A percentile compares a stretch with the other conserved stretches of the same genome.
Conservation (phyloP, 2,797 vertebrate species). For the Eidolon dupreanum region DNA sequence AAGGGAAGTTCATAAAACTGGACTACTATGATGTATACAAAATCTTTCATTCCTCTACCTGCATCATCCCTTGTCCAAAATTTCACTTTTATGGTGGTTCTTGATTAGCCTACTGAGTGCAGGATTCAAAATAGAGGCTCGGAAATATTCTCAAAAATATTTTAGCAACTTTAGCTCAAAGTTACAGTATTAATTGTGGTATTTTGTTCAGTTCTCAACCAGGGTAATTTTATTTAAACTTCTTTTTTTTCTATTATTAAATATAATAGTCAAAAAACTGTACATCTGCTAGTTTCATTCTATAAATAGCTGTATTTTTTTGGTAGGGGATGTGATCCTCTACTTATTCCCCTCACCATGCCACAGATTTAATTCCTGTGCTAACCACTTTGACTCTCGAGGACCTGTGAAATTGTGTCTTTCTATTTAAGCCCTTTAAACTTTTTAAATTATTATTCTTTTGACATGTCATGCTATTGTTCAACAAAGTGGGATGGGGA, state of each 20-base stretch:
- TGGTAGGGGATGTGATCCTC: background rate
- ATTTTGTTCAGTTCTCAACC: background rate
- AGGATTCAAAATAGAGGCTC: background rate
- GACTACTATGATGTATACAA: background rate
- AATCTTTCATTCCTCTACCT: background rate
- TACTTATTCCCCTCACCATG: background rate
- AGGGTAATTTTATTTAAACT: background rate
- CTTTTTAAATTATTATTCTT: background rate
- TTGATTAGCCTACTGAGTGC: background rate
- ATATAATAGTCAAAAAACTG: background rate
- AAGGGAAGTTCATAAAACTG: background rate
- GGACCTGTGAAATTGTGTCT: background rate
- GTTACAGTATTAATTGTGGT: background rate
- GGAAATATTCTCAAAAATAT: background rate
- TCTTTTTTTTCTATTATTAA: background rate
- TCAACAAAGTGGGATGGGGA: background rate
- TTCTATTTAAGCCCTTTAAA: background rate
- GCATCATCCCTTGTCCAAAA: background rate
- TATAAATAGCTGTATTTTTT: background rate
- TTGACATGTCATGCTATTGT: background rate
- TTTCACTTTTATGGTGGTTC: background rate
- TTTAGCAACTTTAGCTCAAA: background rate
- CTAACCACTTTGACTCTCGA: background rate
- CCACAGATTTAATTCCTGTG: background rate
- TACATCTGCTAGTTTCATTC: background rate